Percentiles rank a stretch among this genome's conserved stretches.
Conservation (phyloP, 2,888 invertebrate species). For the Lithophane semibrunnea region DNA sequence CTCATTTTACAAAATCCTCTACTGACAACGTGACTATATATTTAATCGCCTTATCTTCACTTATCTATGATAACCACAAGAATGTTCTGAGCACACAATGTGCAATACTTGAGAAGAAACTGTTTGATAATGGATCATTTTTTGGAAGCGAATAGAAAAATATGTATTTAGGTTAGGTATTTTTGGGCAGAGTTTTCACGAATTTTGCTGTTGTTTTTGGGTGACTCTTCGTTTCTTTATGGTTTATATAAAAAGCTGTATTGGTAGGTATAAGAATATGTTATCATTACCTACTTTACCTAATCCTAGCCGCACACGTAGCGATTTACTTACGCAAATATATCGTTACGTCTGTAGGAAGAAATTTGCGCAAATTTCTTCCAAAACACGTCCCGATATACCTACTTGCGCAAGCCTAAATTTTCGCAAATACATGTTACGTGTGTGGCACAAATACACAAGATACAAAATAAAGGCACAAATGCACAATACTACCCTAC, state of each 20-base stretch:
- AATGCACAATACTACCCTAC: no score
- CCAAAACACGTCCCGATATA: no score
- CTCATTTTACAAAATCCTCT: conserved; percentile 46
- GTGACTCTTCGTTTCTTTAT: not conserved
- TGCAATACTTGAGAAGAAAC: conserved; percentile 43
- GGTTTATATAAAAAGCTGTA: not conserved
- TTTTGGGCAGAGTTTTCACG: conserved; percentile 9
- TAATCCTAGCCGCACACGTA: no score
- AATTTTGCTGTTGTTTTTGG: not conserved
- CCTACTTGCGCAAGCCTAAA: no score
- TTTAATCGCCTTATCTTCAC: conserved; percentile 52
- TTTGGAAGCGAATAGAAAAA: conserved; percentile 32
- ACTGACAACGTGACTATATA: conserved; percentile 31
- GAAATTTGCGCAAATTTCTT: no score
- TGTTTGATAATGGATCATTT: conserved; percentile 52
- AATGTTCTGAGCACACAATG: conserved; percentile 66
- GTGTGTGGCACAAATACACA: no score
- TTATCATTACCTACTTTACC: not conserved
- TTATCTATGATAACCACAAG: conserved; percentile 64
- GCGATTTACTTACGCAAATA: no score
- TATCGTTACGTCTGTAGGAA: no score
- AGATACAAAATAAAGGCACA: no score
- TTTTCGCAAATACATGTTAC: no score
- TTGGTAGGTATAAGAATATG: not conserved
- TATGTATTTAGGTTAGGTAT: conserved; percentile 38